These are phyloP conservation scores for Cordilura impudica DNA, from an alignment of 2,888 invertebrate genomes.

Conservation along the genomic window DNA sequence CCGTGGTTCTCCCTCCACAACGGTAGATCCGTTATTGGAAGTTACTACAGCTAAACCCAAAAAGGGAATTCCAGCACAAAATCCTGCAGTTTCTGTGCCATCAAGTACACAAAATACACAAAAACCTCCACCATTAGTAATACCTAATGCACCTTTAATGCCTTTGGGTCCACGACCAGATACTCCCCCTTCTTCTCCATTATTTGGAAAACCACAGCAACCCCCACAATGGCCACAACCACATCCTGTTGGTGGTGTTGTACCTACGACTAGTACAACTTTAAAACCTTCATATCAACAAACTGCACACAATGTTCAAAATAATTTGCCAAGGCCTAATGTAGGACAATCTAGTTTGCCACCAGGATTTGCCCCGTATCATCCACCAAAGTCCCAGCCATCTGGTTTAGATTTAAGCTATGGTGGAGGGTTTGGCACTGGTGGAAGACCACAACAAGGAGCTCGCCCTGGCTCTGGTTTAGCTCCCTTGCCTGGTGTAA, in stretches of 20 bases:
- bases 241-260: conserved; percentile 27
- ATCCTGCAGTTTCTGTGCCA: background rate
- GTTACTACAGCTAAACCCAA: conserved; percentile 50
- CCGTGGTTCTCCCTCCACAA: conserved; percentile 65
- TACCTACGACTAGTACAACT: conserved; percentile 17
- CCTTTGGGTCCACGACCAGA: conserved; percentile 74
- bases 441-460: conserved; percentile 56
- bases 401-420: conserved; percentile 74
- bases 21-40: conserved; percentile 51
- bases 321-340: conserved; percentile 35
- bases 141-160: conserved; percentile 71
- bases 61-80: background rate
- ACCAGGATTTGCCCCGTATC: conserved; percentile 69
- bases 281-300: conserved; percentile 38
- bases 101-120: conserved; percentile 46
- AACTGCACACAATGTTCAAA: conserved; percentile 32
- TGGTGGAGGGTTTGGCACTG: conserved; percentile 64
- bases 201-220: conserved; percentile 34
- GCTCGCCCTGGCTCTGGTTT: conserved; percentile 68
- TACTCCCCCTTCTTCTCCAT: conserved; percentile 72
- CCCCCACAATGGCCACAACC: conserved; percentile 35
- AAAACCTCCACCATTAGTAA: conserved; percentile 70
- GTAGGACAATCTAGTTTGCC: conserved; percentile 67
- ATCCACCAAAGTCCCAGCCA: conserved; percentile 72
- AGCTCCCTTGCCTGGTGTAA: conserved; percentile 64